Evolutionary conservation across 2,797 vertebrate genomes (phyloP), one percentile per base, ranked within the genome.

Genomic region (Heteromormyrus szaboi): DNA sequence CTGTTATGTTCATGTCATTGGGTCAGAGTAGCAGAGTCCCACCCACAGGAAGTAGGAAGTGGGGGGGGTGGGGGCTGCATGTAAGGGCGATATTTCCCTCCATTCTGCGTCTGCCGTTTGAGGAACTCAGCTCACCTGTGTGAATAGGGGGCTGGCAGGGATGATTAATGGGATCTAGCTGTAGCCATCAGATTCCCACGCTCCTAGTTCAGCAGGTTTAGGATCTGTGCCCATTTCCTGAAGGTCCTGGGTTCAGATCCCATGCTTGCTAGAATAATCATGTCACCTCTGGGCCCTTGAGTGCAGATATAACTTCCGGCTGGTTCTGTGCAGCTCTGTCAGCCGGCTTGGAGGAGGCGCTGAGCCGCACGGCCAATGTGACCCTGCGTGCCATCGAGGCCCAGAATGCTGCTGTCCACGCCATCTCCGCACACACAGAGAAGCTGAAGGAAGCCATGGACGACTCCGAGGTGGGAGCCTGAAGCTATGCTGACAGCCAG

Each of bases 361-460:
- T 99, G 41, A 95, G 94, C 4, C 91, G 90, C 19, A 96, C 97
- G 0, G 96, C 97, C 7, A 95, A 95, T 89, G 87, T 96, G 5
- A 97, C 98, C 0, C 93, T 98, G 51, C 96, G 97, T 91, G 97
- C 98, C 0, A 95, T 99, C 0, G 96, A 96, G 37, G 97, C 98
- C 0, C 98, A 99, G 93, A 97, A 99, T 50, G 95, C 96, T 2
- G 98, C 98, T 0, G 95, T 98, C 56, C 95, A 97, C 37, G 97
- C 99, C 0, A 96, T 99, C 56, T 93, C 90, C 0, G 92, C 92
- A 33, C 98, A 99, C 90, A 96, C 96, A 0, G 93, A 91, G 8
- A 96, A 95, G 46, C 93, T 99, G 90, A 97, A 96, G 93, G 96
- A 98, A 87, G 98, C 98, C 2, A 99, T 99, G 98, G 99, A 97